phyloP scores from a whole-genome alignment of 2,113 vertebrate genomes.

The Hippocampus zosterae region DNA sequence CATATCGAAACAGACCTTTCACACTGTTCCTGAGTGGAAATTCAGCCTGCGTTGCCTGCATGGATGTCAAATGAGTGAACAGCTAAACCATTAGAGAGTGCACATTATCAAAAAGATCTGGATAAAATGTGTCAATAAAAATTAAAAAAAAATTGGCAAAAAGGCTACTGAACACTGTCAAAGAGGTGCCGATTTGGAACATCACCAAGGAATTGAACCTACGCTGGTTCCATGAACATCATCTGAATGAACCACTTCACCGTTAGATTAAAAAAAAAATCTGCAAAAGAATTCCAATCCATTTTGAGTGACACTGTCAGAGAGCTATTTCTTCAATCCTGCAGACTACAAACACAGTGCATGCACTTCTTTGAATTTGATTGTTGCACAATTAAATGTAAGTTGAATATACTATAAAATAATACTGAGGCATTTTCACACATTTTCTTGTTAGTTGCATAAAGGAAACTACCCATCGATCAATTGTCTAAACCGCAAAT shows the following conservation, averaged over 20 bases:
- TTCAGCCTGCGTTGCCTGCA: neutral
- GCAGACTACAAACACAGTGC: neutral
- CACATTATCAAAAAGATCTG: too few relatives aligned
- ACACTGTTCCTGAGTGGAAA: neutral
- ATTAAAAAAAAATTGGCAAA: too few relatives aligned
- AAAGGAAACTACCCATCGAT: neutral
- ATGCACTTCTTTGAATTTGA: neutral
- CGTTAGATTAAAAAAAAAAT: neutral
- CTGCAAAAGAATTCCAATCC: neutral
- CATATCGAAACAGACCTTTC: neutral
- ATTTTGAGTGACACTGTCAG: neutral
- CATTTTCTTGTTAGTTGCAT: neutral
- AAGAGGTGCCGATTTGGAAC: too few relatives aligned
- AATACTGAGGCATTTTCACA: neutral
- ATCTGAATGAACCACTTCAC: neutral
- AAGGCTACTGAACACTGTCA: too few relatives aligned
- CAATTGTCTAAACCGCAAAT: too few relatives aligned
- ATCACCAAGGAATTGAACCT: too few relatives aligned
- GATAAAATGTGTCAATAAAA: too few relatives aligned
- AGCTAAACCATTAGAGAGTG: too few relatives aligned
- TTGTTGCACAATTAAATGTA: neutral
- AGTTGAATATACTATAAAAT: neutral
- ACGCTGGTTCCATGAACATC: neutral
- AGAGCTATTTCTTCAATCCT: neutral
- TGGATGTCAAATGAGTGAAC: too few relatives aligned